Evolutionary conservation across 2,797 vertebrate species (phyloP).

Genomic region (Pyrocephalus nanus): DNA sequence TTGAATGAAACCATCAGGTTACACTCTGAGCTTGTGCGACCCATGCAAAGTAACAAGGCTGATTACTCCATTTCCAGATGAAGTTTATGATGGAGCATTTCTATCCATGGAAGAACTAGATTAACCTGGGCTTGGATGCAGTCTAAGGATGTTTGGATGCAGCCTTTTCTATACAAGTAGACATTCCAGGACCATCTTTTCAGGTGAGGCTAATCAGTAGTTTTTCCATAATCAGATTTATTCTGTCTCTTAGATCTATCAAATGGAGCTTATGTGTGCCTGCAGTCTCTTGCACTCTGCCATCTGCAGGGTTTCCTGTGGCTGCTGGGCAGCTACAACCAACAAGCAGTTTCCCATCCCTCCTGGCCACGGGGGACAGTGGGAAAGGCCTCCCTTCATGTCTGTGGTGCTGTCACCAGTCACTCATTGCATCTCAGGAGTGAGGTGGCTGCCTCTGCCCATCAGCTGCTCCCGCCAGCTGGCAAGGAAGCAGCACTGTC

Average conservation of each 20-base stretch:
- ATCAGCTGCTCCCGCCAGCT: background rate
- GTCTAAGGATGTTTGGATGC: background rate
- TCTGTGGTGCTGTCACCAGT: background rate
- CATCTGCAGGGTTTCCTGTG: background rate
- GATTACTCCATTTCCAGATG: background rate
- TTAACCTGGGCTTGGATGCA: background rate
- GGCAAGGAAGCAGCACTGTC: background rate
- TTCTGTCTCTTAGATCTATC: background rate
- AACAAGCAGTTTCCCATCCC: background rate
- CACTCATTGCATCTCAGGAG: background rate
- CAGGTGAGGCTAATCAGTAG: background rate
- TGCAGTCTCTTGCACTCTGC: background rate
- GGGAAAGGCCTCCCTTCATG: background rate
- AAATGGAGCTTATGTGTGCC: background rate
- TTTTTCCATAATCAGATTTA: background rate
- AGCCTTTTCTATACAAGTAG: background rate
- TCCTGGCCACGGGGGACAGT: background rate
- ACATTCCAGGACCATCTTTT: background rate
- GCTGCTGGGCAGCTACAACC: background rate
- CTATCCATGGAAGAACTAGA: background rate
- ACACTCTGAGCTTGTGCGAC: background rate
- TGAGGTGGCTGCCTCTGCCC: background rate
- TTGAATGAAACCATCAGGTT: background rate
- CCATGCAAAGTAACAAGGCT: background rate
- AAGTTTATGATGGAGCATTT: background rate